Evolutionary conservation across 2,797 vertebrate species (phyloP), one percentile per base, ranked within the genome.

Genomic region (Sebastiscus tertius): DNA sequence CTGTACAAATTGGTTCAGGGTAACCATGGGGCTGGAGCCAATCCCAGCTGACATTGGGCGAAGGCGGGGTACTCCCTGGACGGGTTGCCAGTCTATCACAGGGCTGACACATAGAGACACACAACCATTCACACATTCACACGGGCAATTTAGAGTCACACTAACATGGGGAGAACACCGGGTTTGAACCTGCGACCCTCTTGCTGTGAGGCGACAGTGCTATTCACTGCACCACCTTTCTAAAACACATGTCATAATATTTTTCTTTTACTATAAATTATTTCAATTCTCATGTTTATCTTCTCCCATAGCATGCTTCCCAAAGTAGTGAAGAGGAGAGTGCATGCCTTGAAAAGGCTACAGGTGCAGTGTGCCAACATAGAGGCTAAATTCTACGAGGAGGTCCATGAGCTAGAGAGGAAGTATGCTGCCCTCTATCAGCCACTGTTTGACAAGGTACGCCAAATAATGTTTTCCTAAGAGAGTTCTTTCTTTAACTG

Each of bases 301-400:
- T 63, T 74, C 24, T 80, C 31, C 63, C 3, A 18, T 59, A 98
- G 97, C 87, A 95, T 98, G 91, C 97, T 99, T 84, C 98, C 99
- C 52, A 99, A 97, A 95, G 97, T 95, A 4, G 97, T 99, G 74
- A 99, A 97, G 90, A 96, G 98, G 92, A 95, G 98, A 96, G 97
- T 99, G 58, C 96, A 98, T 74, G 98, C 98, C 20, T 87, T 99
- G 94, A 99, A 99, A 88, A 97, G 97, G 87, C 97, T 99, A 36
- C 99, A 99, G 92, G 97, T 97, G 88, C 97, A 97, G 73, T 99
- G 97, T 80, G 97, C 97, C 22, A 97, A 98, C 91, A 98, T 98
- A 91, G 98, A 99, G 89, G 97, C 98, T 61, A 98, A 98, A 90
- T 99, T 99, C 95, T 99, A 99, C 29, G 97, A 99, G 81, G 99